phyloP scores from a whole-genome alignment of 2,113 vertebrate species.

The Isurus oxyrinchus region DNA sequence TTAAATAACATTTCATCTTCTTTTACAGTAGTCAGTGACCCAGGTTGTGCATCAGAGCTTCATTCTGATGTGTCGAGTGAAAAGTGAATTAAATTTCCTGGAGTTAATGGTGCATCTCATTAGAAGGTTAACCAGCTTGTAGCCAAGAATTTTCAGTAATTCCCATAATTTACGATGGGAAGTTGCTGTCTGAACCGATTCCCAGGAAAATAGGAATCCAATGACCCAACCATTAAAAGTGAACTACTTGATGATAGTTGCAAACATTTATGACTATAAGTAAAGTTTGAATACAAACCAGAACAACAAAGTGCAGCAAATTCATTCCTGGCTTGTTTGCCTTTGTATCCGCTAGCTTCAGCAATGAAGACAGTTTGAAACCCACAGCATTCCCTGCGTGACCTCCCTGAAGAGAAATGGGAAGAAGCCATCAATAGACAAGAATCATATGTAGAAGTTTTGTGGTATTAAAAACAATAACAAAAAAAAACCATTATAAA shows the following conservation, averaged over 20 bases:
- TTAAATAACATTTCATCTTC: slow-evolving; percentile 11
- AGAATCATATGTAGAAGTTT: not conserved
- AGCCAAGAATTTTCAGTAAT: not conserved
- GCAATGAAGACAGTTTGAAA: slow-evolving; percentile 91
- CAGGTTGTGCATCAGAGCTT: not conserved
- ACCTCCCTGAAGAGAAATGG: slow-evolving; percentile 71
- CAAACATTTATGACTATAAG: not conserved
- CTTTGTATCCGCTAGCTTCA: slow-evolving; percentile 91
- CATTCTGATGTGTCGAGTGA: not conserved
- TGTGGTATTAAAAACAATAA: not conserved
- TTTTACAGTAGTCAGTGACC: not conserved
- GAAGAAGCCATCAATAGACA: slow-evolving; percentile 34
- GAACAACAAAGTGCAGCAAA: slow-evolving; percentile 91
- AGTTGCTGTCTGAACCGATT: not conserved
- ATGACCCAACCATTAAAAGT: not conserved
- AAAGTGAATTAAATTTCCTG: not conserved
- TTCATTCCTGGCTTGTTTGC: slow-evolving; percentile 98
- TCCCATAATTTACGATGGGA: not conserved
- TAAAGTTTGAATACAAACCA: slow-evolving; percentile 62
- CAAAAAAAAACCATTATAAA: not conserved
- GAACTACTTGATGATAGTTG: not conserved
- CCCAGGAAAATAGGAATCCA: not conserved
- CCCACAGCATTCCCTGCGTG: slow-evolving; percentile 94
- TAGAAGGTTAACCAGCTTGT: slow-evolving; percentile 3
- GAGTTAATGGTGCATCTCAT: not conserved